Conservation (phyloP, 2,888 invertebrate species). For the Tribolium freemani region DNA sequence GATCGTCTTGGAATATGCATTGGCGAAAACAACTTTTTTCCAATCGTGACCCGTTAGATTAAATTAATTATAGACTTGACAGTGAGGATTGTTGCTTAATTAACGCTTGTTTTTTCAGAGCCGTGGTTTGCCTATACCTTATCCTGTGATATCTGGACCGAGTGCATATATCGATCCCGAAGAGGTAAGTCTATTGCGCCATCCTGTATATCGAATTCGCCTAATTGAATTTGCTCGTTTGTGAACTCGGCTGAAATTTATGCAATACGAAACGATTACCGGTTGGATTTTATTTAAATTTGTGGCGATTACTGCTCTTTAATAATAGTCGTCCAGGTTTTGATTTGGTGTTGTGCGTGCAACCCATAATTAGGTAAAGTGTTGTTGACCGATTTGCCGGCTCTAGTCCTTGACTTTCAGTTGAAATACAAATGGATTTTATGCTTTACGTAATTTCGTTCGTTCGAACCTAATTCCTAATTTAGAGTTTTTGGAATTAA, state of each 20-base stretch:
- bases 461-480: conserved; percentile 25
- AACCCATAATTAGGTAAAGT: conserved; percentile 43
- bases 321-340: conserved; percentile 16
- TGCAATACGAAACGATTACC: conserved; percentile 5
- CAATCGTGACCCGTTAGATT: conserved; percentile 4
- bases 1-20: conserved; percentile 20
- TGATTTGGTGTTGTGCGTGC: conserved; percentile 30
- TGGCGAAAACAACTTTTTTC: conserved; percentile 19
- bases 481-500: conserved; percentile 28
- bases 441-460: conserved; percentile 29
- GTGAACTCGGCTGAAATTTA: conserved; percentile 2
- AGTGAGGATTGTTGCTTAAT: conserved; percentile 10
- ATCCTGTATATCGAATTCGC: neutral
- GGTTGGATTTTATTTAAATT: conserved; percentile 29
- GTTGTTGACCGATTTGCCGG: conserved; percentile 45
- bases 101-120: conserved; percentile 62
- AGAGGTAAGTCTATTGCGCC: conserved; percentile 68
- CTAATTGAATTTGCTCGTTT: conserved; percentile 1
- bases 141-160: conserved; percentile 71
- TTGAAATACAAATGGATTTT: conserved; percentile 34
- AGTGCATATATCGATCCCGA: conserved; percentile 71
- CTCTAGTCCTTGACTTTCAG: conserved; percentile 46
- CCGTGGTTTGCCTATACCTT: conserved; percentile 71
- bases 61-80: conserved; percentile 19
- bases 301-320: conserved; percentile 21